phyloP scores from a whole-genome alignment of 53 echinoderm and acorn worm genomes.

The Holothuria leucospilota region DNA sequence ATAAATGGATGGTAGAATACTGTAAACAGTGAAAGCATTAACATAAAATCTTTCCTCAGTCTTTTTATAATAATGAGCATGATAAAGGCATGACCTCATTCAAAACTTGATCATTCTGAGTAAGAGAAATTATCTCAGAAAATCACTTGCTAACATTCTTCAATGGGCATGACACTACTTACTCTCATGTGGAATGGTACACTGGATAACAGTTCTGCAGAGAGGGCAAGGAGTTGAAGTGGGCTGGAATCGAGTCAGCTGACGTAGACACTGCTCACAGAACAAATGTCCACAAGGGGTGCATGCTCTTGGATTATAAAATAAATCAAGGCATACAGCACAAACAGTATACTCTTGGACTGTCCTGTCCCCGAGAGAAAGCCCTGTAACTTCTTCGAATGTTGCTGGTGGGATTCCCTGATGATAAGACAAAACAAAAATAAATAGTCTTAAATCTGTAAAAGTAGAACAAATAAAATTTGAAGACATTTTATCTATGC shows the following conservation, averaged over 20 bases:
- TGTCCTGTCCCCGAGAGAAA: conserved; percentile 53
- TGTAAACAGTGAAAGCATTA: no score
- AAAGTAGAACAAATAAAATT: no score
- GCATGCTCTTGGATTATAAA: conserved; percentile 78
- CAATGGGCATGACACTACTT: conserved; percentile 11
- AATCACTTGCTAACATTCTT: no score
- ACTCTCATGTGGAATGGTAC: conserved; percentile 73
- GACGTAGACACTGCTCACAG: conserved; percentile 91
- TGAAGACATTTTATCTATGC: no score
- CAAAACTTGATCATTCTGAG: no score
- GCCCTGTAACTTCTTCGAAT: conserved; percentile 40
- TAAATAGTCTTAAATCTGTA: not conserved
- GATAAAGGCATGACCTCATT: no score
- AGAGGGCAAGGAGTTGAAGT: conserved; percentile 82
- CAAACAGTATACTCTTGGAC: conserved; percentile 85
- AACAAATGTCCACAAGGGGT: conserved; percentile 83
- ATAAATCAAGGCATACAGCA: conserved; percentile 85
- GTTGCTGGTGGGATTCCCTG: conserved; percentile 30
- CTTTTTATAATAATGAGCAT: no score
- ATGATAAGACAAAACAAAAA: not conserved
- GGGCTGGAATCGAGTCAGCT: conserved; percentile 70
- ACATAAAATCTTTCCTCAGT: no score
- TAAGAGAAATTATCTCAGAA: no score
- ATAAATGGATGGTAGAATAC: no score
- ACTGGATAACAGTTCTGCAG: conserved; percentile 75